Evolutionary conservation across 2,113 vertebrate genomes (phyloP), one percentile per base, ranked within the genome.

Genomic region (Pseudorhombus dupliciocellatus): DNA sequence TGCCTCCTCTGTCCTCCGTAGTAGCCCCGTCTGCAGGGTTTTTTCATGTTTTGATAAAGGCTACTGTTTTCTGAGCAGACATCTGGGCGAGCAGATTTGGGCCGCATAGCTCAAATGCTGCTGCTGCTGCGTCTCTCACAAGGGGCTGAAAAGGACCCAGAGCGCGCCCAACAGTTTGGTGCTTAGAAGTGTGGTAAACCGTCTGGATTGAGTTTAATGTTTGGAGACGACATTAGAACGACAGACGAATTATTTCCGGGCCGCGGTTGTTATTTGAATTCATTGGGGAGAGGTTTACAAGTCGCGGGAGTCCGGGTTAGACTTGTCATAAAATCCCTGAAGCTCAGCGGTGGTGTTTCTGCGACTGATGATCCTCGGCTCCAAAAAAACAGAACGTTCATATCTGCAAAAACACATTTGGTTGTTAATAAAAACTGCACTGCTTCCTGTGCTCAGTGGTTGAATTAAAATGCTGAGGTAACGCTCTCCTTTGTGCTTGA

Each of bases 1-100:
- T 88, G 86, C 87, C 88, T 89, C 85, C 89, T 91, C 92, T 92
- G 91, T 90, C 83, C 84, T 76, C 86, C 68, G 68, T 53, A 81
- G 87, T 72, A 75, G 87, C 78, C 61, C 77, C 25, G 75, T 85
- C 77, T 78, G 66, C 72, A 26, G 72, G 65, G 46, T 77, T 85
- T 20, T 3, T 84, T 73, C 76, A 65, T 84, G 82, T 88, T 87
- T 79, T 84, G 34, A 84, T 77, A 87, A 86, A 85, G 84, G 80
- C 84, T 87, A 82, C 89, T 88, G 84, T 90, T 89, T 83, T 90
- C 76, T 68, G 84, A 80, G 80, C 66, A 85, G 85, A 88, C 86
- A 82, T 83, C 82, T 88, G 89, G 70, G 61, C 62, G 79, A 82
- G 75, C 59, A 63, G 70, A 84, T 72, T 81, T 65, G 75, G 73